A percentile compares a stretch with the other conserved stretches of the same genome.
phyloP scores from a whole-genome alignment of 2,888 invertebrate species.

The Linyphia triangularis region DNA sequence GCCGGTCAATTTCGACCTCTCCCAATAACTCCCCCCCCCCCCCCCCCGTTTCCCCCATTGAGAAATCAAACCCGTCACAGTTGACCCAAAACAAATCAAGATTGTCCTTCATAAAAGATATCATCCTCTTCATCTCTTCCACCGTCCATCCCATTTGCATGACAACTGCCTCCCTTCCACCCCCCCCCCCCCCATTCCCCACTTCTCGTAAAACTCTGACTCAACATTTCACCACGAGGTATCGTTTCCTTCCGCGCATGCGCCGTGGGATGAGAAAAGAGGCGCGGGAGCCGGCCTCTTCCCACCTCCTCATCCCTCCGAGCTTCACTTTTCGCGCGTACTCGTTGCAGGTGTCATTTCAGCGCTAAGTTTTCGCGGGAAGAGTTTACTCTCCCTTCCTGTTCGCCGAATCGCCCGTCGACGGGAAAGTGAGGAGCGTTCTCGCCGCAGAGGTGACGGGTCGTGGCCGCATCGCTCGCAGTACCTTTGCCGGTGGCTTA shows the following conservation, averaged over 20 bases:
- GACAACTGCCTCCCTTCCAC: constrained; percentile 26
- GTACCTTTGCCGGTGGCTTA: neutral
- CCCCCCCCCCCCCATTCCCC: neutral
- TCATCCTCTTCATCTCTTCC: constrained; percentile 38
- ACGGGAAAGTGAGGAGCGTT: constrained; percentile 21
- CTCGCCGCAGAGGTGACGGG: constrained; percentile 24
- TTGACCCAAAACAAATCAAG: constrained; percentile 66
- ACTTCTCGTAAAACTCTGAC: constrained; percentile 25
- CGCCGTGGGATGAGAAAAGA: constrained; percentile 16
- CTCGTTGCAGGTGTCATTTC: constrained; percentile 66
- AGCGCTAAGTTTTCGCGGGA: constrained; percentile 55
- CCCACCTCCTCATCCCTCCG: neutral
- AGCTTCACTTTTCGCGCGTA: constrained; percentile 45
- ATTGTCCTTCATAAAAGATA: constrained; percentile 38
- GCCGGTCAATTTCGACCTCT: no score
- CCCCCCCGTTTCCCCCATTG: constrained; percentile 2
- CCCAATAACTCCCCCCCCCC: neutral
- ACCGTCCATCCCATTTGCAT: constrained; percentile 46
- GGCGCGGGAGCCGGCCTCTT: constrained; percentile 30
- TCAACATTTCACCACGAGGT: constrained; percentile 53
- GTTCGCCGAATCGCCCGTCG: neutral
- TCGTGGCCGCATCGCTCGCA: constrained; percentile 28
- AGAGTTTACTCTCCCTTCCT: neutral
- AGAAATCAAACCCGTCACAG: constrained; percentile 45
- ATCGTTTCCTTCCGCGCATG: constrained; percentile 15